Base-by-base conservation (phyloP, 2,113 vertebrate genomes). In the Bagarius yarrelli region DNA sequence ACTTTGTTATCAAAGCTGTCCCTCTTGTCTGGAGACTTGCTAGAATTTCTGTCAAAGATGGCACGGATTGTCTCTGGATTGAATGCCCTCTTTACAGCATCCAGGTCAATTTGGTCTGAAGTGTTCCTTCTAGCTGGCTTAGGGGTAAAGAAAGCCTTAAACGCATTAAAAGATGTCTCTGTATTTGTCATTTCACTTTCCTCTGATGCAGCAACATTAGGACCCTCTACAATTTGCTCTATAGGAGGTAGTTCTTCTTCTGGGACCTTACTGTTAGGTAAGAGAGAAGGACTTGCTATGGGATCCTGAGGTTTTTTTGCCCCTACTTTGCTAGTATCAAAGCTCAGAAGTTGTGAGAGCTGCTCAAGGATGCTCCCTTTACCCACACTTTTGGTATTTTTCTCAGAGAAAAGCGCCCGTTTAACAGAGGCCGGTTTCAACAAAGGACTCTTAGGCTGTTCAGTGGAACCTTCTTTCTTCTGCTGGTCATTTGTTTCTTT, bases 81-180 rank as follows among this genome's bases (percentile, higher is more conserved):
- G 78, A 96, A 95, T 90, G 91, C 96, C 86, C 88, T 94, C 88
- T 95, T 97, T 70, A 95, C 80, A 21, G 94, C 92, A 66, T 96
- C 95, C 64, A 95, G 88, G 80, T 96, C 96, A 30, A 91, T 87
- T 61, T 90, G 82, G 74, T 96, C 94, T 1, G 91, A 85, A 1
- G 93, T 93, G 78, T 93, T 94, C 82, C 91, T 96, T 89, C 91
- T 97, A 36, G 94, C 86, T 87, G 95, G 93, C 57, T 93, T 94
- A 12, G 91, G 89, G 0, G 92, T 94, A 82, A 99, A 99, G 59
- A 99, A 95, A 64, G 96, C 95, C 88, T 95, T 98, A 82, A 98
- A 95, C n/a, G 94, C 95, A 21, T 95, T 96, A 56, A 99, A 90
- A 3, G 96, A 94, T 1, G 94, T 94, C 81, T 99, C 97, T 18